phyloP scores from a whole-genome alignment of 2,888 invertebrate species.

The Microctonus brassicae region DNA sequence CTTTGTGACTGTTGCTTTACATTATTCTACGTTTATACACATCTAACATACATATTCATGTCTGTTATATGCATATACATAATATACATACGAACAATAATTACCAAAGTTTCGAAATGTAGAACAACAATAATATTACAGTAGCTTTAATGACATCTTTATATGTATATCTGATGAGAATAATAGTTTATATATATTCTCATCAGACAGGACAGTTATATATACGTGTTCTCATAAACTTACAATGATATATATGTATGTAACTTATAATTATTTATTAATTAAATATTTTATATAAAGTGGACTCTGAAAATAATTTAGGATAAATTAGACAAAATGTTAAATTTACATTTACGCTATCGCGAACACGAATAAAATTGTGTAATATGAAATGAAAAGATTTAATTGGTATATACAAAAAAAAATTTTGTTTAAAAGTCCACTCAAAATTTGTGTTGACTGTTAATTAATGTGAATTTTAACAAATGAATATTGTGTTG shows the following conservation, averaged over 20 bases:
- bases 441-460: no score
- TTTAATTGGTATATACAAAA: no score
- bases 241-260: no score
- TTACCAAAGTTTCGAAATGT: slow-evolving; percentile 4
- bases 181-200: not conserved
- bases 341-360: not conserved
- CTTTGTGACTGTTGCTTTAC: not conserved
- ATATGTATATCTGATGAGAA: not conserved
- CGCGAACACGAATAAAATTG: not conserved
- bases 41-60: no score
- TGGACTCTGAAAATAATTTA: not conserved
- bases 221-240: not conserved
- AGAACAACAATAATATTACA: slow-evolving; percentile 2
- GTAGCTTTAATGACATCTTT: not conserved
- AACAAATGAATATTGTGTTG: no score
- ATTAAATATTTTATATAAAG: not conserved
- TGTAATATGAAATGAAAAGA: no score
- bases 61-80: not conserved
- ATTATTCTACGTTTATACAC: not conserved
- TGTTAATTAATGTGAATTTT: no score
- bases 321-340: not conserved
- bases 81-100: not conserved
- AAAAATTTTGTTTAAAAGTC: no score
- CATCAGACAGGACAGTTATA: not conserved
- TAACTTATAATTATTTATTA: not conserved